These are phyloP conservation scores for Gobio gobio DNA, from an alignment of 2,113 vertebrate species.

Conservation along the genomic window DNA sequence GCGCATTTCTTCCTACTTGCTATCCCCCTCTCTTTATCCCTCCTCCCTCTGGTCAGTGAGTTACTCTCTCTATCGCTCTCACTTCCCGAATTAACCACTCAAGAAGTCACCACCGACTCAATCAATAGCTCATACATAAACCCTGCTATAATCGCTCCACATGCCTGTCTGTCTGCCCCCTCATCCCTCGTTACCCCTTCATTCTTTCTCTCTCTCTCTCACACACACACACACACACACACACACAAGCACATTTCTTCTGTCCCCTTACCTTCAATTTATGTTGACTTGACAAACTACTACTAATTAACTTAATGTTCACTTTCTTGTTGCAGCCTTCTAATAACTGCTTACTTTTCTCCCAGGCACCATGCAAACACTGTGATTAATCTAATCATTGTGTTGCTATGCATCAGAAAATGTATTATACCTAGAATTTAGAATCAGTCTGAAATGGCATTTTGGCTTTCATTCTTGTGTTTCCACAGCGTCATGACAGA, in stretches of 20 bases:
- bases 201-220: slow-evolving; percentile 1
- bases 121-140: slow-evolving; percentile 88
- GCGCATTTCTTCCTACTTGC: slow-evolving; percentile 57
- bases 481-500: neutral
- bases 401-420: slow-evolving; percentile 2
- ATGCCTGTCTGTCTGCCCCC: slow-evolving; percentile 70
- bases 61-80: slow-evolving; percentile 83
- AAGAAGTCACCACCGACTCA: slow-evolving; percentile 86
- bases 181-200: slow-evolving; percentile 35
- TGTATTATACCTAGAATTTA: neutral
- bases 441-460: neutral
- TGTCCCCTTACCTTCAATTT: neutral
- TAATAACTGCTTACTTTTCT: neutral
- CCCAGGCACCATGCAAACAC: neutral
- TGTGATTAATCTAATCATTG: neutral
- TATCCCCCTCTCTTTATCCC: slow-evolving; percentile 62
- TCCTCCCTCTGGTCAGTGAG: slow-evolving; percentile 72
- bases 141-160: slow-evolving; percentile 82
- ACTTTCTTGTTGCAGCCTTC: neutral
- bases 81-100: slow-evolving; percentile 87
- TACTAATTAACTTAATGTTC: neutral
- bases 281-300: neutral
- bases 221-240: no score
- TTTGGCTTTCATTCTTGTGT: neutral
- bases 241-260: neutral